Base-by-base conservation (phyloP, 2,113 vertebrate species). In the Alethe castanea region DNA sequence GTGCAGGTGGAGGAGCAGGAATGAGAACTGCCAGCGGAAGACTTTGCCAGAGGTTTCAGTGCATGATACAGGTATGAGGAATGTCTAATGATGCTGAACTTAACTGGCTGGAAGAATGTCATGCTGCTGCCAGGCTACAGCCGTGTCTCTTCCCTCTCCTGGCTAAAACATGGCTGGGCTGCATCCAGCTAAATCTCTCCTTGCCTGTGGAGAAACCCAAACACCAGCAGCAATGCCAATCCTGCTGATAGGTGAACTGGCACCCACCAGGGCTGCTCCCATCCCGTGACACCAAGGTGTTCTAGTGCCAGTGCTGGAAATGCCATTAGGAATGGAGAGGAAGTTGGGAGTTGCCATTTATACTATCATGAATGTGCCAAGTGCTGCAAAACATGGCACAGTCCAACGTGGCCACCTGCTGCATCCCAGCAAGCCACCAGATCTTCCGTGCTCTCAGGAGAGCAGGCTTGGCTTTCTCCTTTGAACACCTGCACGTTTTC, bases 331-430 rank as follows among this genome's bases (percentile, higher is more conserved):
- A 36, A 17, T 2, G 3, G 31, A 44, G 19, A 3, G 26, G 38
- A 50, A 56, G 29, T 44, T 16, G 20, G 53, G 35, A 64, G 8
- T 0, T 40, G 28, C 36, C 48, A 6, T 52, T 83, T 48, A 35
- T 45, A 25, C 0, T 0, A 2, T 23, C 8, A 2, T 1, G 9
- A 45, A 35, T 1, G 19, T 14, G 19, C 66, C 35, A 22, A 31
- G 59, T 1, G 44, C 76, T 14, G 10, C 31, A 9, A 33, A 54
- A 12, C 0, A 0, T 5, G 57, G 20, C 5, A 4, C 20, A 6
- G 53, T 11, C 35, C 8, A 0, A 0, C 0, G 54, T 12, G 71
- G 45, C 5, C 4, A 23, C 57, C 47, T n/a, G 28, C 88, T 47
- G 64, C 48, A 22, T 50, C 64, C 62, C 25, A 9, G 18, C 1